Conservation (phyloP, 1,140 invertebrate genomes). For the Drosophila lacertosa region DNA sequence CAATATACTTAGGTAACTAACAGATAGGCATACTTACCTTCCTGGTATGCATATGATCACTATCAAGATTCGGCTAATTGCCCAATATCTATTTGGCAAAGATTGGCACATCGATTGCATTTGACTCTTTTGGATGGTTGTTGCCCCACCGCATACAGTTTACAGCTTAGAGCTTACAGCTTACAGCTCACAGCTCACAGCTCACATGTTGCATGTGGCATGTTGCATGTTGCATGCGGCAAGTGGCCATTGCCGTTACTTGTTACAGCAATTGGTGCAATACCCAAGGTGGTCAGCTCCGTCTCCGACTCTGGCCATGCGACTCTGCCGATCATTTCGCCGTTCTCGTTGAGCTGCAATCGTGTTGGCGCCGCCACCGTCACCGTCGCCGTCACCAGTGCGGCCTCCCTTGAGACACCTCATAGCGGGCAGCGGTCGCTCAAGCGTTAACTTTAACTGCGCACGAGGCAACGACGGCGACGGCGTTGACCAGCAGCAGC, state of each 20-base stretch:
- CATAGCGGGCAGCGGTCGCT: conserved; percentile 38
- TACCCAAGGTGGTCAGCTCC: conserved; percentile 42
- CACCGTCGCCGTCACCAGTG: background rate
- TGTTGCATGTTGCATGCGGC: conserved; percentile 26
- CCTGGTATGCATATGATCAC: conserved; percentile 16
- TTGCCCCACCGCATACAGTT: conserved; percentile 32
- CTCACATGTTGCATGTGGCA: conserved; percentile 23
- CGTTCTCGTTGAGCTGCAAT: conserved; percentile 69
- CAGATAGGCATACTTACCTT: too few relatives aligned
- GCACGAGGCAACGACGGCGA: background rate
- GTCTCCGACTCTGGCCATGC: conserved; percentile 35
- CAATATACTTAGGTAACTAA: too few relatives aligned
- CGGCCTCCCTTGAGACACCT: conserved; percentile 42
- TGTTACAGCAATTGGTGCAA: conserved; percentile 41
- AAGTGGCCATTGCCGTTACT: conserved; percentile 43
- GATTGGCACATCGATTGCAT: conserved; percentile 63
- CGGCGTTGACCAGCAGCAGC: conserved; percentile 9
- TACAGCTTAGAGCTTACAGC: too few relatives aligned
- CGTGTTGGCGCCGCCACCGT: conserved; percentile 19
- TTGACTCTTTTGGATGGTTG: conserved; percentile 37
- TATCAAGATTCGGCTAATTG: conserved; percentile 51
- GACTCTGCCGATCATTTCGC: conserved; percentile 31
- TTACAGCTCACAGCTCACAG: conserved; percentile 12
- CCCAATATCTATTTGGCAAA: conserved; percentile 44
- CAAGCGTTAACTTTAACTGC: conserved; percentile 54